phyloP scores from a whole-genome alignment of 2,888 invertebrate genomes.

The Clostera curtula region DNA sequence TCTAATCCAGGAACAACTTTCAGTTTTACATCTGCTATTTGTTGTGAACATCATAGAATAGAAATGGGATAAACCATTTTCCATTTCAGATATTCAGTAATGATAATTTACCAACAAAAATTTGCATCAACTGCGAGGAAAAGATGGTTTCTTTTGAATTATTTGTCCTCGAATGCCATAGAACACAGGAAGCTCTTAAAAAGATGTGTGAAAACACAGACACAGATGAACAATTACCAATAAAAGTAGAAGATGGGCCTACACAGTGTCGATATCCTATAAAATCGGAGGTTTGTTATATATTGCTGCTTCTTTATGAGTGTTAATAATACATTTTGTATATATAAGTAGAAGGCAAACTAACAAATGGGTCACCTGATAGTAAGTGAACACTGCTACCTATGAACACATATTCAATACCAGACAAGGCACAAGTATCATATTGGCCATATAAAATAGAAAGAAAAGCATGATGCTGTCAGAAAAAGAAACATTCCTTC shows the following conservation, averaged over 20 bases:
- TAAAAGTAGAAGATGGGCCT: slow-evolving; percentile 35
- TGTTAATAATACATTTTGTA: slow-evolving; percentile 1
- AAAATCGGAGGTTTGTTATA: slow-evolving; percentile 47
- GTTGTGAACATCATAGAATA: not conserved
- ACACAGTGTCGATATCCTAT: slow-evolving; percentile 27
- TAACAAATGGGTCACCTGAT: too few relatives aligned
- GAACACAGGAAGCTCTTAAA: slow-evolving; percentile 50
- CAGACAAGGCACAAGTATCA: too few relatives aligned
- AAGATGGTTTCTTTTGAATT: slow-evolving; percentile 62
- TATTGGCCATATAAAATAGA: too few relatives aligned
- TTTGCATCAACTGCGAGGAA: slow-evolving; percentile 63
- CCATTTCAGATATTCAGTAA: slow-evolving; percentile 46
- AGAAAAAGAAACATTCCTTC: too few relatives aligned
- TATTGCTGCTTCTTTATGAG: not conserved
- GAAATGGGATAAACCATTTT: not conserved
- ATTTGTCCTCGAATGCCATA: slow-evolving; percentile 59
- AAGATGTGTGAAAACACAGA: slow-evolving; percentile 35
- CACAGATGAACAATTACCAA: slow-evolving; percentile 18
- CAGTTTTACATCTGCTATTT: too few relatives aligned
- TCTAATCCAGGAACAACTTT: too few relatives aligned
- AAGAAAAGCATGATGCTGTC: too few relatives aligned
- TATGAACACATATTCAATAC: too few relatives aligned
- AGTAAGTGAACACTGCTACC: too few relatives aligned
- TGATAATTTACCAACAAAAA: slow-evolving; percentile 54
- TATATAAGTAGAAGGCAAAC: not conserved